Evolutionary conservation across 2,888 invertebrate species (phyloP), one percentile per base, ranked within the genome.

Genomic region (Elysia crispata): DNA sequence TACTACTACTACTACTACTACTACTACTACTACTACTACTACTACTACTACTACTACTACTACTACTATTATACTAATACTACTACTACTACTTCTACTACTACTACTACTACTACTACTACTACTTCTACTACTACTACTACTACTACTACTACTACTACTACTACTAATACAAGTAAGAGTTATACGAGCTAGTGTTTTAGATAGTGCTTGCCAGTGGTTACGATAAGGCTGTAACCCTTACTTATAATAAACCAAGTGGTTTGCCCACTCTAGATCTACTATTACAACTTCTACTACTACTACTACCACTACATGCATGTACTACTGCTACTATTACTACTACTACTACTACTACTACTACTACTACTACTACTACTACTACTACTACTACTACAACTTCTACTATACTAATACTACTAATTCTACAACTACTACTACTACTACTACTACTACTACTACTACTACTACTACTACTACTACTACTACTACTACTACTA

Each of bases 401-500:
- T n/a, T n/a, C n/a, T n/a, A n/a, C n/a, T n/a, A n/a, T n/a, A n/a
- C n/a, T n/a, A n/a, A n/a, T n/a, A n/a, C n/a, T n/a, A n/a, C n/a
- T n/a, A n/a, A n/a, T n/a, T n/a, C n/a, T n/a, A n/a, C n/a, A n/a
- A n/a, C 69, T 69, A 69, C 69, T 33, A 69, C 31, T 33, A 69
- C 31, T 33, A 69, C 31, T 33, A 69, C 33, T 69, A 69, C 69
- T 69, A 69, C 69, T 69, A 33, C 41, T 69, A 69, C 69, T 69
- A 69, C 31, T 69, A 69, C 31, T 69, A 69, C 69, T 69, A 31
- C 69, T 69, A 69, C 69, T 69, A 69, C 31, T 69, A 69, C 31
- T 69, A 69, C 69, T 69, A 69, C 69, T 69, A 69, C 69, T 69
- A 69, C 33, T 69, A 69, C n/a, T n/a, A n/a, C n/a, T n/a, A n/a